Conservation (phyloP, 2,888 invertebrate genomes). For the Ennomos quercinarius region DNA sequence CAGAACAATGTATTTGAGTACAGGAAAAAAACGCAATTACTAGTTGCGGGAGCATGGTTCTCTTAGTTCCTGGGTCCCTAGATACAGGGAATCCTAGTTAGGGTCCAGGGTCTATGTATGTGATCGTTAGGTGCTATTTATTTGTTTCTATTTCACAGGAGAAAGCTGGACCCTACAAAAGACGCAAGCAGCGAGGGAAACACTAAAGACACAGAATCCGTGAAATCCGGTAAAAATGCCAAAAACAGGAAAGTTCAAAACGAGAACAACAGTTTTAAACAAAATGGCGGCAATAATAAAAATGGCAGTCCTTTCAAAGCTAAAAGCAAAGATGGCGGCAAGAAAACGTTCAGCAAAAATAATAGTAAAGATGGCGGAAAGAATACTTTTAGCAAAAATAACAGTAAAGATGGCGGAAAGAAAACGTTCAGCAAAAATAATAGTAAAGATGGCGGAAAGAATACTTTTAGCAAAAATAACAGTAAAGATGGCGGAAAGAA, state of each 20-base stretch:
- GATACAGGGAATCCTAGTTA: too few species aligned
- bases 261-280: slow-evolving; percentile 28
- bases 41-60: too few species aligned
- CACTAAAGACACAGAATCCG: slow-evolving; percentile 47
- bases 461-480: slow-evolving; percentile 14
- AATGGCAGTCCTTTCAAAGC: slow-evolving; percentile 25
- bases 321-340: slow-evolving; percentile 26
- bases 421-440: slow-evolving; percentile 23
- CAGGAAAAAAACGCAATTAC: too few species aligned
- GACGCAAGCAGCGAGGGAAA: slow-evolving; percentile 45
- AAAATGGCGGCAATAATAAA: slow-evolving; percentile 19
- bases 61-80: too few species aligned
- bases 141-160: slow-evolving; percentile 49
- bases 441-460: slow-evolving; percentile 22
- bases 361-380: slow-evolving; percentile 21
- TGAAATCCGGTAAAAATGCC: slow-evolving; percentile 58
- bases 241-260: slow-evolving; percentile 65
- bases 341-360: slow-evolving; percentile 22
- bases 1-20: not conserved
- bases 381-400: slow-evolving; percentile 19
- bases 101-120: too few species aligned
- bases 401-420: slow-evolving; percentile 21
- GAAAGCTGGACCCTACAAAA: slow-evolving; percentile 64
- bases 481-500: slow-evolving; percentile 25
- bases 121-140: too few species aligned